Conservation (phyloP, 1,140 invertebrate genomes). For the Drosophila rhopaloa region DNA sequence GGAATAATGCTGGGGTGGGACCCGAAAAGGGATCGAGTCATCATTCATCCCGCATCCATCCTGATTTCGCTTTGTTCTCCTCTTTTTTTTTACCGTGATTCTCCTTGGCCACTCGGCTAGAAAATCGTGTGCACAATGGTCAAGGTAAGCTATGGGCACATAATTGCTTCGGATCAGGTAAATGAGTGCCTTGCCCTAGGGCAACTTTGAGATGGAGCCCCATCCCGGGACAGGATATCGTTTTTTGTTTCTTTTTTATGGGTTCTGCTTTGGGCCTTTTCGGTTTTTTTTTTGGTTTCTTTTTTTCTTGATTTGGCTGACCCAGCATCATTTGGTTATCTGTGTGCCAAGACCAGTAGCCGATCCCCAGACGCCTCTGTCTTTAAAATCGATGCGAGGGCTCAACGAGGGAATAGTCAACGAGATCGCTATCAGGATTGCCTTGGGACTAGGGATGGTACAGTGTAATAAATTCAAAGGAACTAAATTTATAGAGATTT, state of each 20-base stretch:
- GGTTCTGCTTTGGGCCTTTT: constrained; percentile 20
- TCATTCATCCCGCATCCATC: constrained; percentile 51
- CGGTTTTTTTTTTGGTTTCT: constrained; percentile 3
- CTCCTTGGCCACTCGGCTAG: constrained; percentile 54
- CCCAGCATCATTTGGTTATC: constrained; percentile 75
- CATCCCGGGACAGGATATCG: constrained; percentile 65
- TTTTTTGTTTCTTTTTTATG: constrained; percentile 46
- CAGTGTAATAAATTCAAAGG: constrained; percentile 34
- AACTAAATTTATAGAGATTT: constrained; percentile 32
- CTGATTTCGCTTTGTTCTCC: constrained; percentile 15
- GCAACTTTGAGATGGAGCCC: constrained; percentile 51
- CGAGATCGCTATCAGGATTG: constrained; percentile 47
- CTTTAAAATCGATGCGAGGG: constrained; percentile 64
- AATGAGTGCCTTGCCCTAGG: constrained; percentile 70
- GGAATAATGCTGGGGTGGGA: constrained; percentile 13
- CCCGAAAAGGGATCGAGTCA: constrained; percentile 64
- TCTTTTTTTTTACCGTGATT: constrained; percentile 4
- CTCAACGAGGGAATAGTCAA: constrained; percentile 54
- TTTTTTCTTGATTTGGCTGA: constrained; percentile 11
- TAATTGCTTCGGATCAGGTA: constrained; percentile 76
- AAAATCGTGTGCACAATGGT: constrained; percentile 71
- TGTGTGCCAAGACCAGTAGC: constrained; percentile 70
- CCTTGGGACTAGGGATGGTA: constrained; percentile 11
- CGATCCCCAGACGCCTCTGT: constrained; percentile 61
- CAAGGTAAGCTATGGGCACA: constrained; percentile 58